Evolutionary conservation across 2,888 invertebrate species (phyloP).

Genomic region (Nezara viridula): DNA sequence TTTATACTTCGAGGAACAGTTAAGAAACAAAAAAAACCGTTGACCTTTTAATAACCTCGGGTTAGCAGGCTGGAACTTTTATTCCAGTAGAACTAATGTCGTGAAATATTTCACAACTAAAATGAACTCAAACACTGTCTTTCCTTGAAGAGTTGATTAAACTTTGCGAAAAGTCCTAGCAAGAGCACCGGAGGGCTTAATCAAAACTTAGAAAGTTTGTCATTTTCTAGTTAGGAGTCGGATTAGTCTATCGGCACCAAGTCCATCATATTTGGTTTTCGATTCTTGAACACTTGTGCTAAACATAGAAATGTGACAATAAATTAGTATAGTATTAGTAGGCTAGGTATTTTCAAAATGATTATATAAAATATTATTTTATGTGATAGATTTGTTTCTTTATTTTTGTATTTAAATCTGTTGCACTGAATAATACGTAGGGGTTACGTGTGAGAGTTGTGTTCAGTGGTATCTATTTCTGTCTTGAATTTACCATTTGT

Average conservation of each 20-base stretch:
- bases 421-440: no score
- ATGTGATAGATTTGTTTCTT: no score
- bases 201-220: slow-evolving; percentile 15
- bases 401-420: no score
- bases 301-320: no score
- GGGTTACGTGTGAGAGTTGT: no score
- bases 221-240: neutral
- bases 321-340: no score
- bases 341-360: neutral
- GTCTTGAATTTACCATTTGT: no score
- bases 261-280: neutral
- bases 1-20: neutral
- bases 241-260: neutral
- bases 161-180: neutral
- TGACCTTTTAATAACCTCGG: neutral
- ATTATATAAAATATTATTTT: no score
- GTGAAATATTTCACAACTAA: neutral
- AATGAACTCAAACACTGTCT: neutral
- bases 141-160: neutral
- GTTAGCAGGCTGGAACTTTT: neutral
- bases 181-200: neutral
- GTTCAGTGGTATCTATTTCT: no score
- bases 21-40: neutral
- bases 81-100: neutral
- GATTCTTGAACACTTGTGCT: no score